phyloP scores from a whole-genome alignment of 64 coral and sea anemone genomes.

The Hydrozoanthus tunicans region DNA sequence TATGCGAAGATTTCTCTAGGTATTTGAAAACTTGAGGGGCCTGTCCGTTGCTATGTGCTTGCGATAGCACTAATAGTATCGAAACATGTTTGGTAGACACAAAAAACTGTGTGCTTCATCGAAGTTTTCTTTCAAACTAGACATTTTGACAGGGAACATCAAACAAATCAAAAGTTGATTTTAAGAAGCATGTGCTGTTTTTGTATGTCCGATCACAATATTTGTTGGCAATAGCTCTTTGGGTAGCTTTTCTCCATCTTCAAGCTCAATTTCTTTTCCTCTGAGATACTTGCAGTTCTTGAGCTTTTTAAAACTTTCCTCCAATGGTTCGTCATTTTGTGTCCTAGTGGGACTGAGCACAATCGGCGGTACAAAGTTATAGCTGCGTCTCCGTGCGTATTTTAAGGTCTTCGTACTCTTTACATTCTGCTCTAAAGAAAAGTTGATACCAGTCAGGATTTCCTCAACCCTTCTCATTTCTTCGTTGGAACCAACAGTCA shows the following conservation, averaged over 20 bases:
- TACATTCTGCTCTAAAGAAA: conserved; percentile 2
- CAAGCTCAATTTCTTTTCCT: neutral
- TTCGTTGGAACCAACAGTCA: conserved; percentile 16
- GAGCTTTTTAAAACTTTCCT: conserved; percentile 39
- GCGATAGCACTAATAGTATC: no score
- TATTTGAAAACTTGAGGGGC: no score
- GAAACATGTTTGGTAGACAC: no score
- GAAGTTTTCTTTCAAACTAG: no score
- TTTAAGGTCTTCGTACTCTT: neutral
- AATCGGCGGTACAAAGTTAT: neutral
- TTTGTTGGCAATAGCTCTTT: conserved; percentile 26
- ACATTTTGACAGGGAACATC: no score
- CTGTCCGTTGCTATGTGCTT: no score
- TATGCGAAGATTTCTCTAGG: no score
- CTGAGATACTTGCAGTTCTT: conserved; percentile 50
- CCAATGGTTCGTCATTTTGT: conserved; percentile 6
- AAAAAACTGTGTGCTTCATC: no score
- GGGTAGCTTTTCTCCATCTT: neutral
- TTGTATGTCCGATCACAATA: conserved; percentile 37
- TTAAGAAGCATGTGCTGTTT: neutral
- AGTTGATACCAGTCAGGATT: conserved; percentile 15
- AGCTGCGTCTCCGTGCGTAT: conserved; percentile 31
- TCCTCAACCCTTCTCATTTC: conserved; percentile 36
- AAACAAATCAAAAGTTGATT: neutral
- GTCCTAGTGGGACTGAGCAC: neutral